A percentile compares a stretch with the other conserved stretches of the same genome.
Evolutionary conservation across 2,888 invertebrate genomes (phyloP).

Genomic region (Pilophorus perplexus): DNA sequence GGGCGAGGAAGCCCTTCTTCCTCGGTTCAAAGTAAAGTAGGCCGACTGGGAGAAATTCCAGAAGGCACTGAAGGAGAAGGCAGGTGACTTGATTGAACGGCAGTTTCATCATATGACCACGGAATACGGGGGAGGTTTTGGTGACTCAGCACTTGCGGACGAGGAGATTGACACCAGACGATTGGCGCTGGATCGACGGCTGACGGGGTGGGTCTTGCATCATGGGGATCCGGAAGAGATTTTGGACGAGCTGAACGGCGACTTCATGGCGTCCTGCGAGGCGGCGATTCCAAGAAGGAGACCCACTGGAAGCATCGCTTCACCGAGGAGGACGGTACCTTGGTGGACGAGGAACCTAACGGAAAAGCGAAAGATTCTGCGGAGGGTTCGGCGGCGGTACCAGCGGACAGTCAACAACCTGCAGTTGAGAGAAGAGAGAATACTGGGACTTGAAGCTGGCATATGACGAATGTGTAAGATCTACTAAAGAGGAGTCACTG

Average conservation of each 20-base stretch:
- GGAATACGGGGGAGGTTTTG: no score
- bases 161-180: neutral
- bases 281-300: neutral
- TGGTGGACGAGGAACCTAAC: conserved; percentile 14
- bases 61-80: no score
- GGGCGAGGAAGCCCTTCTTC: neutral
- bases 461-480: neutral
- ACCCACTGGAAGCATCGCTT: neutral
- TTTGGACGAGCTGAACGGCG: neutral
- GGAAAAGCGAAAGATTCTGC: neutral
- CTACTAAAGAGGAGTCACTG: neutral
- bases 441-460: neutral
- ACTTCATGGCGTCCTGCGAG: neutral
- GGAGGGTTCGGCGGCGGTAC: neutral
- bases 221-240: neutral
- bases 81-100: no score
- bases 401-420: neutral
- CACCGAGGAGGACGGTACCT: conserved; percentile 1
- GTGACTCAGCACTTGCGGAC: neutral
- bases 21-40: neutral
- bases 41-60: conserved; percentile 18
- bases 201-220: neutral
- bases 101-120: no score
- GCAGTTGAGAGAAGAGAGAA: neutral
- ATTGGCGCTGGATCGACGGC: neutral